Conservation (phyloP, 2,888 invertebrate species). For the Trachelus iudaicus region DNA sequence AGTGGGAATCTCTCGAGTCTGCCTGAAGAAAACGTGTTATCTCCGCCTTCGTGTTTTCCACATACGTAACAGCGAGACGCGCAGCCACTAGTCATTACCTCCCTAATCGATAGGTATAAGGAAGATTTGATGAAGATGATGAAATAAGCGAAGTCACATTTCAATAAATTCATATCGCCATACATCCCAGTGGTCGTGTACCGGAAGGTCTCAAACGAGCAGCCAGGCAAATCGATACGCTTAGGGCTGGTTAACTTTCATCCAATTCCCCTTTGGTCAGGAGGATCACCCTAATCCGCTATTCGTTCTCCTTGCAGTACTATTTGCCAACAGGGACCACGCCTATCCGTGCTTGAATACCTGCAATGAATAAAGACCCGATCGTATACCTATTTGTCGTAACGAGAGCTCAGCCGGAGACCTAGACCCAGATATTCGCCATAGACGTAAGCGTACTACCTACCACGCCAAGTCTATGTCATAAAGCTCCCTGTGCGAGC, state of each 20-base stretch:
- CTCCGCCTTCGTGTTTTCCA: background rate
- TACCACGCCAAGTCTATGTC: background rate
- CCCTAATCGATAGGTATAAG: background rate
- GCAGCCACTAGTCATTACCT: background rate
- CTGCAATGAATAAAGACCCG: no score
- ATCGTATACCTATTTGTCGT: background rate
- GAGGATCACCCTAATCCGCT: background rate
- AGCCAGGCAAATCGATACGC: background rate
- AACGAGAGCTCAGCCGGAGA: background rate
- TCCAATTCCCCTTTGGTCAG: background rate
- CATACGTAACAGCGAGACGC: background rate
- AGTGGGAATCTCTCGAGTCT: background rate
- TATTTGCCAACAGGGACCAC: background rate
- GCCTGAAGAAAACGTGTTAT: background rate
- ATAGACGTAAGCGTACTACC: background rate
- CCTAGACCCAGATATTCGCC: conserved; percentile 4
- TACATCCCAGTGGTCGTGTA: background rate
- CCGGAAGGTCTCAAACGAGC: background rate
- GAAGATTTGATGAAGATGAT: background rate
- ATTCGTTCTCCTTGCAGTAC: background rate
- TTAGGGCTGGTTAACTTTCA: background rate
- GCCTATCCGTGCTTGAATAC: background rate
- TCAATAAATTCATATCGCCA: background rate
- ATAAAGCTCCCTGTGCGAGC: conserved; percentile 3
- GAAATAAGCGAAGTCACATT: background rate